These are phyloP conservation scores for Gonioctena quinquepunctata DNA, from an alignment of 1,140 invertebrate species.

Conservation along the genomic window DNA sequence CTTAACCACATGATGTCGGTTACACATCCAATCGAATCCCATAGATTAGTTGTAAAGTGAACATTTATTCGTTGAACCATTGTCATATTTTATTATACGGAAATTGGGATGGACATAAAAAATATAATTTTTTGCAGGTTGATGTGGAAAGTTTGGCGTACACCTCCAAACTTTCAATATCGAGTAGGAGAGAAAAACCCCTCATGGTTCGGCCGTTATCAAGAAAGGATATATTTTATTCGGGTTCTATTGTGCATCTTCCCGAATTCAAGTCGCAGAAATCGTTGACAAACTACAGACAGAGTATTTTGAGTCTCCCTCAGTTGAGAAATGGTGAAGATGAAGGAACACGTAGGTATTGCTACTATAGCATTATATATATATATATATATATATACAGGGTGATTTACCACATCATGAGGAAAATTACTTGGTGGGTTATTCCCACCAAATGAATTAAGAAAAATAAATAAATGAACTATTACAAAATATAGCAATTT, in stretches of 20 bases:
- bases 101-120: too few species aligned
- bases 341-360: conserved; percentile 69
- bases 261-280: conserved; percentile 92
- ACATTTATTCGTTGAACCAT: too few species aligned
- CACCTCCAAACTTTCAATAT: conserved; percentile 58
- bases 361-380: conserved; percentile 4
- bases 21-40: too few species aligned
- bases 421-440: not conserved
- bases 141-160: conserved; percentile 49
- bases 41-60: too few species aligned
- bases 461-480: too few species aligned
- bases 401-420: too few species aligned
- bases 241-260: conserved; percentile 88
- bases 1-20: too few species aligned
- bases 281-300: conserved; percentile 82
- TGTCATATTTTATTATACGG: too few species aligned
- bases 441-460: too few species aligned
- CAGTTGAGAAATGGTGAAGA: conserved; percentile 53
- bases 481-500: too few species aligned
- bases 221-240: conserved; percentile 97
- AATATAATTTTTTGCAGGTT: conserved; percentile 31
- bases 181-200: conserved; percentile 62
- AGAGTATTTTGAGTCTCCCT: conserved; percentile 62
- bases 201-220: conserved; percentile 89
- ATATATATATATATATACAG: too few species aligned